Evolutionary conservation across 2,888 invertebrate genomes (phyloP), one percentile per base, ranked within the genome.

Genomic region (Hoplodrina ambigua): DNA sequence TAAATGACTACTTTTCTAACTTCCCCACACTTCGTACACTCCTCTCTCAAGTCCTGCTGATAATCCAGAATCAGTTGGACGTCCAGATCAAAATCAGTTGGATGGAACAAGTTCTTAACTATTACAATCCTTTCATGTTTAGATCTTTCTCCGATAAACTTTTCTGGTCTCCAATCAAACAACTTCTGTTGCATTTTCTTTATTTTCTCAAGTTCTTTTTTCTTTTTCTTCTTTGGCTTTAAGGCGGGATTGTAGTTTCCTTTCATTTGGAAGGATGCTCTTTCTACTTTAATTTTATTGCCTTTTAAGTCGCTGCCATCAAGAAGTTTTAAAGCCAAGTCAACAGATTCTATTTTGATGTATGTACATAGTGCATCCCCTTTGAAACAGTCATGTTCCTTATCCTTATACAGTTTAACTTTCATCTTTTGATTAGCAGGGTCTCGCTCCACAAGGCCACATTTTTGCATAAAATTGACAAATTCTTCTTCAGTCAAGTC

Each of bases 361-460:
- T 99, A 99, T 80, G 99, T 98, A 92, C 99, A 99, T 56, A 99
- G 96, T 15, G 98, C 99, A 96, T 99, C 99, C 13, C 99, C 99
- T 96, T 99, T 99, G 46, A 98, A 96, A 75, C 97, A 96, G 78
- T 98, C 97, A 0, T 98, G 97, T 86, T 97, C 97, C 50, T 97
- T 94, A 88, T 99, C 98, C 83, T 96, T 97, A 92, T 99, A 99
- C 49, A 99, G 93, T 95, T 99, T 99, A 1, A 99, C 95, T 94
- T 99, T 99, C 92, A 98, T 97, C 89, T 97, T 97, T 82, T 97
- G 97, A 15, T 97, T 97, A 57, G 97, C 96, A 0, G 97, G 96
- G 91, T 99, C 99, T 85, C 98, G 97, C 96, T 99, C 98, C 44
- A 99, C 97, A 78, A 99, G 96, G 6, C 99, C 99, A 96, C 98